phyloP scores from a whole-genome alignment of 1,140 invertebrate genomes.

The Pogonomyrmex barbatus region DNA sequence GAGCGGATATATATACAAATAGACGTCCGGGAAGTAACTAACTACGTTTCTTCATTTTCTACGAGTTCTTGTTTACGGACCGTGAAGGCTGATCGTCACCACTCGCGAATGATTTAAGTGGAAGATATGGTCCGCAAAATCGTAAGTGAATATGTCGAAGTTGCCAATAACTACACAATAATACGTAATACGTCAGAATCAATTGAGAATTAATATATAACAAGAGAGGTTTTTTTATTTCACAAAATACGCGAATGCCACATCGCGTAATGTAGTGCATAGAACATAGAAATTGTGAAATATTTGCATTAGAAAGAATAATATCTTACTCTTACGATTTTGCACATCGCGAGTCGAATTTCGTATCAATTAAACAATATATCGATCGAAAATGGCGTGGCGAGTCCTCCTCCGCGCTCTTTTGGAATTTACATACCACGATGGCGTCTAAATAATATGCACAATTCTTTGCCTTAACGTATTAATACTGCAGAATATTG shows the following conservation, averaged over 20 bases:
- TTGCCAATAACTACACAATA: background rate
- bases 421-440: conserved; percentile 59
- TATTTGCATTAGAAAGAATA: background rate
- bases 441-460: conserved; percentile 72
- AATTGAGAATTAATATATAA: background rate
- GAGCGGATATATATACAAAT: conserved; percentile 85
- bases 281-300: too few relatives aligned
- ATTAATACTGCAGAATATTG: conserved; percentile 85
- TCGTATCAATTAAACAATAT: conserved; percentile 23
- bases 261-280: background rate
- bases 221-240: background rate
- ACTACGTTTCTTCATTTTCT: conserved; percentile 71
- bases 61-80: conserved; percentile 38
- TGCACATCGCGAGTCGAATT: conserved; percentile 12
- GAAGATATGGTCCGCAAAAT: conserved; percentile 35
- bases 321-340: conserved; percentile 20
- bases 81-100: conserved; percentile 50
- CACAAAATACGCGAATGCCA: background rate
- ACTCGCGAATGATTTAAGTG: background rate
- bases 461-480: conserved; percentile 81
- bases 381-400: background rate
- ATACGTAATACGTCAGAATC: background rate
- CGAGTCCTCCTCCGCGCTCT: conserved; percentile 58
- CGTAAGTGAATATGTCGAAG: background rate
- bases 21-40: conserved; percentile 78